Evolutionary conservation across 2,113 vertebrate species (phyloP).

Genomic region (Nannospalax galili): DNA sequence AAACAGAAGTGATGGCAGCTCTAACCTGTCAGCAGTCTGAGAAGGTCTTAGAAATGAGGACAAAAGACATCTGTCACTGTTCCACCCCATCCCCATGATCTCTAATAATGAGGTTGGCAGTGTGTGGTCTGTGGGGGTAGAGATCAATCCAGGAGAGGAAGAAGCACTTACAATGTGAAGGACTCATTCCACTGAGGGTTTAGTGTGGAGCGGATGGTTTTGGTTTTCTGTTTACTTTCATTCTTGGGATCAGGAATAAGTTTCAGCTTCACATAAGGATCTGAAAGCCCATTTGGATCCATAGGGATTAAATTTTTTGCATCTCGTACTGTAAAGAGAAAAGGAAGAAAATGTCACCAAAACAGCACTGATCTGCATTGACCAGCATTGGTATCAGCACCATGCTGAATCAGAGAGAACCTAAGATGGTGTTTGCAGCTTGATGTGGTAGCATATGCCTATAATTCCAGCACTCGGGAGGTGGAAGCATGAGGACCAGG

Average conservation of each 20-base stretch:
- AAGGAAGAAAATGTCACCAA: conserved; percentile 18
- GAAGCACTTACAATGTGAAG: conserved; percentile 93
- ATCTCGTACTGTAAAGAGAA: conserved; percentile 90
- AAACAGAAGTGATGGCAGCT: not conserved
- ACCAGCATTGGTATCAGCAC: not conserved
- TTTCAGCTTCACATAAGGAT: conserved; percentile 98
- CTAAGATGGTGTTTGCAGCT: not conserved
- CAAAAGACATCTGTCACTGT: not conserved
- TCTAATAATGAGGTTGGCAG: accelerated
- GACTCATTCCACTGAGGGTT: conserved; percentile 98
- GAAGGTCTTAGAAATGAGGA: not conserved
- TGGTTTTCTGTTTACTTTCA: conserved; percentile 98
- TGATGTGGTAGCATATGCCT: not conserved
- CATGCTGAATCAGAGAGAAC: too few species aligned
- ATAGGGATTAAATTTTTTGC: conserved; percentile 98
- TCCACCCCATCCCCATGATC: accelerated
- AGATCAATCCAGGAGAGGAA: not conserved
- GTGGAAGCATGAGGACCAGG: not conserved
- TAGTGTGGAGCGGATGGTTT: conserved; percentile 96
- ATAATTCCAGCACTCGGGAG: not conserved
- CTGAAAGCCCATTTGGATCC: conserved; percentile 98
- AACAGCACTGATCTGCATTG: not conserved
- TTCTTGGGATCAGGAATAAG: conserved; percentile 98
- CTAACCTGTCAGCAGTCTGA: not conserved
- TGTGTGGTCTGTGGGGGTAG: accelerated